Evolutionary conservation across 2,113 vertebrate genomes (phyloP).

Genomic region (Tor tambroides): DNA sequence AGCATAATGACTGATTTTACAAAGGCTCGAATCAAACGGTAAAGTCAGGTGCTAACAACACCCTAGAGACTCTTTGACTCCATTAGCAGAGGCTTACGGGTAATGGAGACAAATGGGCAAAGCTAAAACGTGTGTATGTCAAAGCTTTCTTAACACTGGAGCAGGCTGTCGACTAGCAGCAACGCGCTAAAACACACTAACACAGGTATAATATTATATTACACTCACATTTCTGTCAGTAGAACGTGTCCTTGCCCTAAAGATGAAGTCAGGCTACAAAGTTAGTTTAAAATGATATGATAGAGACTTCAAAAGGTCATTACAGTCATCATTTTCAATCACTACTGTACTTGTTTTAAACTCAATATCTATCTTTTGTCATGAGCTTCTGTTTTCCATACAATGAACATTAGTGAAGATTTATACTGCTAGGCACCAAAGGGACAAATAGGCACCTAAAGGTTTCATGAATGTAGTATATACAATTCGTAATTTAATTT

Average conservation of each 20-base stretch:
- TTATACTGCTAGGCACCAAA: not conserved
- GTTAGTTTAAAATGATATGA: not conserved
- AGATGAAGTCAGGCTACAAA: not conserved
- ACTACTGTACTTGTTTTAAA: no score
- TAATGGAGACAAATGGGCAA: constrained; percentile 49
- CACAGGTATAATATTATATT: not conserved
- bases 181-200: not conserved
- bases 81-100: constrained; percentile 36
- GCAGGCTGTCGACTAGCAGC: not conserved
- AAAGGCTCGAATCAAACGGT: constrained; percentile 29
- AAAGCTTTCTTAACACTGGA: constrained; percentile 21
- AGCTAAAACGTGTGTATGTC: constrained; percentile 8
- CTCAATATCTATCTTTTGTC: not conserved
- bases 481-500: not conserved
- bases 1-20: constrained; percentile 29
- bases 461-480: not conserved
- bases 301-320: not conserved
- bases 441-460: not conserved
- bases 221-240: not conserved
- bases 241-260: not conserved
- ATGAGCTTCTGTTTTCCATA: not conserved
- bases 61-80: constrained; percentile 31
- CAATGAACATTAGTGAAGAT: not conserved
- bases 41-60: constrained; percentile 44
- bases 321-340: no score